Base-by-base conservation (phyloP, 37 sponge, comb jelly and placozoan species). In the Hexactinellida sp. region DNA sequence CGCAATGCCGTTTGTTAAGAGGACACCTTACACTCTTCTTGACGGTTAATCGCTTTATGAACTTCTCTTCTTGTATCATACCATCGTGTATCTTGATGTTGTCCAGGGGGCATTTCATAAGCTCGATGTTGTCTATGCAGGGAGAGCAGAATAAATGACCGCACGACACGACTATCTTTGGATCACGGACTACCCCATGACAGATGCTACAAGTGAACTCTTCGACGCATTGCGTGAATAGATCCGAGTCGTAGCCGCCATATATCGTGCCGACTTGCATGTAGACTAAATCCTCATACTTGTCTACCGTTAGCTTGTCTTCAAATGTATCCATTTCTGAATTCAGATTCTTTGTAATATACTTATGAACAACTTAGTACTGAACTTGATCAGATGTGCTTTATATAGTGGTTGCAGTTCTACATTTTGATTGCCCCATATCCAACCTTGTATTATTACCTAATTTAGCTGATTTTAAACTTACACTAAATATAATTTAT, bases 121-220 rank as follows among this genome's bases (percentile, higher is more conserved):
- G 25, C 25, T 63, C 76, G 21, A 63, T 63, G 13, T n/a, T 63
- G 19, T 63, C 76, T 3, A 63, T 63, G 34, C 76, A 63, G 5
- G 28, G 1, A 25, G 76, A 21, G 30, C 76, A 63, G 30, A 63
- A 63, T 23, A 63, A 28, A n/a, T 63, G 76, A 7, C 76, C 76
- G 13, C 76, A 63, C 21, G 76, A 63, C 13, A 63, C 76, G 5
- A 63, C 76, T 63, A 63, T 63, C 13, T 63, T 63, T 23, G 76
- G 76, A 63, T 63, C 76, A 63, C 76, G 76, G 30, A 63, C 76
- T 32, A 63, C 76, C 25, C 76, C 76, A 63, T 63, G 76, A 28
- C 76, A 63, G 13, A 63, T 63, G 76, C 76, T 63, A 23, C 76
- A 63, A 21, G 76, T 63, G 34, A 63, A 63, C 13, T 63, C 76